Percentiles rank a stretch among this genome's conserved stretches.
Evolutionary conservation across 2,113 vertebrate species (phyloP).

Genomic region (Tachuris rubrigastra): DNA sequence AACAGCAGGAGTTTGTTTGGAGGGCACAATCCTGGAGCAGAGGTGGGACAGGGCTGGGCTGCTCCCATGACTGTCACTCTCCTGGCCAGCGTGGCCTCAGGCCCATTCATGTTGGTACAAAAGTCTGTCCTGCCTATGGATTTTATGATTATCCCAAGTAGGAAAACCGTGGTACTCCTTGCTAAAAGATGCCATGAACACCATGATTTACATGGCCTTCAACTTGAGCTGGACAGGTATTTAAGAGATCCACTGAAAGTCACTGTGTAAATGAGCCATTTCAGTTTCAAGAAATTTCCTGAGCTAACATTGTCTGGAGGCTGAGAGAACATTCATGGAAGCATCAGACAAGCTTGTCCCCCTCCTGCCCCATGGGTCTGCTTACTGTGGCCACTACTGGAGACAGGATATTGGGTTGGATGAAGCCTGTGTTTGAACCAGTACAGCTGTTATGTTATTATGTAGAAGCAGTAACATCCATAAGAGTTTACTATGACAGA

Average conservation of each 20-base stretch:
- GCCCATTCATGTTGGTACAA: background rate
- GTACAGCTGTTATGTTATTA: constrained; percentile 39
- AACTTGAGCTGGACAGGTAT: background rate
- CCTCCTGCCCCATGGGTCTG: background rate
- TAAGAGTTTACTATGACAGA: constrained; percentile 11
- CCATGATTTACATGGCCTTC: background rate
- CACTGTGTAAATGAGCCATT: background rate
- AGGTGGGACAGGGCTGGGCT: background rate
- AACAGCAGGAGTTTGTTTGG: background rate
- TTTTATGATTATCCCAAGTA: background rate
- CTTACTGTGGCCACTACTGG: background rate
- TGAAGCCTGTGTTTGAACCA: background rate
- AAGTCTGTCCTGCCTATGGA: background rate
- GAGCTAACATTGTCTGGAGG: background rate
- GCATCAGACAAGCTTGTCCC: background rate
- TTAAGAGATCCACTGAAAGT: background rate
- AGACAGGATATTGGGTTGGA: constrained; percentile 21
- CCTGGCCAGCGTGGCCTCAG: background rate
- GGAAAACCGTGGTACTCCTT: background rate
- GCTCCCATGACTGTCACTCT: background rate
- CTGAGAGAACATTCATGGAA: background rate
- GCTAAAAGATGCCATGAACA: background rate
- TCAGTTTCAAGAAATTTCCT: background rate
- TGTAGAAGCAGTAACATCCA: background rate
- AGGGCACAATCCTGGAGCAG: background rate